A percentile compares a stretch with the other conserved stretches of the same genome.
Conservation (phyloP, 2,797 vertebrate genomes). For the Cuculus canorus region DNA sequence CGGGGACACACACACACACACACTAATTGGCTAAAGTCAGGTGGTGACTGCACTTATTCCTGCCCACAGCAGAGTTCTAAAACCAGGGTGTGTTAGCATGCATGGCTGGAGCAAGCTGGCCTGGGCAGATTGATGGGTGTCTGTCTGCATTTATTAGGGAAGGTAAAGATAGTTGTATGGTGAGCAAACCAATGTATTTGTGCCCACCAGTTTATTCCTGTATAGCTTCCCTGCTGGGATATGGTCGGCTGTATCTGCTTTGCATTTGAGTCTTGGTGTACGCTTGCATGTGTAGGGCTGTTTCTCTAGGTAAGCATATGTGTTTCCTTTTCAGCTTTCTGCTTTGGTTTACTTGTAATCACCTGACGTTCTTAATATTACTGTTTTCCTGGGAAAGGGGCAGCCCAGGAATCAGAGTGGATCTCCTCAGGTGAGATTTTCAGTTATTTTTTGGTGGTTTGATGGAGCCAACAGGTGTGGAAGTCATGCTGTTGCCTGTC, state of each 20-base stretch:
- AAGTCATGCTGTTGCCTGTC: not conserved
- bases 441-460: not conserved
- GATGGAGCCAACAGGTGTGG: not conserved
- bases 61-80: not conserved
- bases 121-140: not conserved
- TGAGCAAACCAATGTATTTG: not conserved
- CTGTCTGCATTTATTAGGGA: not conserved
- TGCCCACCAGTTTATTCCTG: not conserved
- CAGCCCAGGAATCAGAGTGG: not conserved
- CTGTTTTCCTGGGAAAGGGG: not conserved
- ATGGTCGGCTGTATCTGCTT: not conserved
- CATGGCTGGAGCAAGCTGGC: not conserved
- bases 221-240: not conserved
- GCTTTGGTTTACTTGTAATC: not conserved
- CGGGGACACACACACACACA: no score
- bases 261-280: not conserved
- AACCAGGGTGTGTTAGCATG: not conserved
- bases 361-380: not conserved
- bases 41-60: not conserved
- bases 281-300: rapidly evolving
- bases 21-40: not conserved
- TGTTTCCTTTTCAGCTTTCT: not conserved
- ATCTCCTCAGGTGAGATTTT: not conserved
- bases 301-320: not conserved
- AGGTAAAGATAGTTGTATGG: not conserved